Percentiles rank a stretch among this genome's conserved stretches.
phyloP scores from a whole-genome alignment of 2,113 vertebrate species.

The Anhinga rufa region DNA sequence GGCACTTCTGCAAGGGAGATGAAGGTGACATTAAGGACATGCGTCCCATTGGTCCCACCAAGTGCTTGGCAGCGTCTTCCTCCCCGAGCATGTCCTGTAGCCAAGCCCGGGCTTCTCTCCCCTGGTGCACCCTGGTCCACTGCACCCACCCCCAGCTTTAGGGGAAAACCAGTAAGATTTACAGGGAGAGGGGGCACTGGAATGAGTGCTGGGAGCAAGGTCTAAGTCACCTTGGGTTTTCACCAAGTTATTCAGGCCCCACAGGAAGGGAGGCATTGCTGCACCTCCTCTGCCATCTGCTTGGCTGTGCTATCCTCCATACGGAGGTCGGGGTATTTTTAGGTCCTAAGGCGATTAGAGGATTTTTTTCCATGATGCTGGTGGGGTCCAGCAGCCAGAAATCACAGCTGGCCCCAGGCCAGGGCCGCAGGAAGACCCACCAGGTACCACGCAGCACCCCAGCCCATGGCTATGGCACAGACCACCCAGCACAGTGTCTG shows the following conservation, averaged over 20 bases:
- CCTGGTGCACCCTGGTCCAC: fast-evolving
- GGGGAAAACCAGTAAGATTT: fast-evolving
- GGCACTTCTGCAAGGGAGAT: slow-evolving; percentile 88
- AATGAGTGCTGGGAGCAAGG: background rate
- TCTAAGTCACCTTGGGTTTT: background rate
- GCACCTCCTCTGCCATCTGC: background rate
- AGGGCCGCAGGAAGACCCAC: background rate
- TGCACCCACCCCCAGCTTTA: no score
- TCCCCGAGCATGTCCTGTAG: fast-evolving
- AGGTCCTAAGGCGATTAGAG: slow-evolving; percentile 76
- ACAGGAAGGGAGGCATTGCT: background rate
- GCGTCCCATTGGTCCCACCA: fast-evolving
- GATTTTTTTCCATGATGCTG: slow-evolving; percentile 78
- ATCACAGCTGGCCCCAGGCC: background rate
- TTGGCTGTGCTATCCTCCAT: background rate
- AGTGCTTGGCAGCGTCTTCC: background rate
- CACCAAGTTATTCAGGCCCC: fast-evolving
- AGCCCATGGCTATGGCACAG: fast-evolving
- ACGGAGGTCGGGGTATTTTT: slow-evolving; percentile 69
- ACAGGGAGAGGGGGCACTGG: background rate
- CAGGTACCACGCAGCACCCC: fast-evolving
- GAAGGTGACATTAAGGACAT: background rate
- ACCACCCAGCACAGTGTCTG: fast-evolving
- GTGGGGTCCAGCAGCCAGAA: slow-evolving; percentile 19
- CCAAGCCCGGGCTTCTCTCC: background rate